These are phyloP conservation scores for Chloroclysta siterata DNA, from an alignment of 2,888 invertebrate genomes.

Conservation along the genomic window DNA sequence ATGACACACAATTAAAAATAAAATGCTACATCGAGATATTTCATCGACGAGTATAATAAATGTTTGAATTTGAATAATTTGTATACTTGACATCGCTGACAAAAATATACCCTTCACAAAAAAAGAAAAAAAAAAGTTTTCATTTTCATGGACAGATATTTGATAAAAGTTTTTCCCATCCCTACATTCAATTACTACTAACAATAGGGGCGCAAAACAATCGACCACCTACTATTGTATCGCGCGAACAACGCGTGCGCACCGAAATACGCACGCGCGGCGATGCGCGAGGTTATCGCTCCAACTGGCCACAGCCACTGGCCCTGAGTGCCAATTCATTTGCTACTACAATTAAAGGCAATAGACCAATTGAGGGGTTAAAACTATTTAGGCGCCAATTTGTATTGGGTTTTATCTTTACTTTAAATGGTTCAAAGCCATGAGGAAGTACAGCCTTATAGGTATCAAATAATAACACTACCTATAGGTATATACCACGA, in stretches of 20 bases:
- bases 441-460: background rate
- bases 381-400: conserved; percentile 24
- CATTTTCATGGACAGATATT: too few species aligned
- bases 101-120: background rate
- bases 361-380: conserved; percentile 30
- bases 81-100: background rate
- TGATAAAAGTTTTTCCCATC: conserved; percentile 3
- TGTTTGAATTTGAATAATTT: too few species aligned
- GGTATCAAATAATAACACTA: too few species aligned
- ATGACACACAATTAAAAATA: too few species aligned
- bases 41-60: too few species aligned
- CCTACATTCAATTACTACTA: conserved; percentile 6
- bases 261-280: conserved; percentile 29
- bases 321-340: conserved; percentile 43
- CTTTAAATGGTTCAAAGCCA: background rate
- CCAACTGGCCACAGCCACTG: conserved; percentile 24
- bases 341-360: conserved; percentile 38
- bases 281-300: conserved; percentile 40
- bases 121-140: too few species aligned
- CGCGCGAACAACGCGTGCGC: conserved; percentile 37
- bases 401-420: conserved; percentile 7
- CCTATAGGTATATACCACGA: too few species aligned
- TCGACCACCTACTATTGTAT: conserved; percentile 15
- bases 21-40: too few species aligned
- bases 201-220: conserved; percentile 12